Base-by-base conservation (phyloP, 1,140 invertebrate species). In the Metaphire vulgaris region DNA sequence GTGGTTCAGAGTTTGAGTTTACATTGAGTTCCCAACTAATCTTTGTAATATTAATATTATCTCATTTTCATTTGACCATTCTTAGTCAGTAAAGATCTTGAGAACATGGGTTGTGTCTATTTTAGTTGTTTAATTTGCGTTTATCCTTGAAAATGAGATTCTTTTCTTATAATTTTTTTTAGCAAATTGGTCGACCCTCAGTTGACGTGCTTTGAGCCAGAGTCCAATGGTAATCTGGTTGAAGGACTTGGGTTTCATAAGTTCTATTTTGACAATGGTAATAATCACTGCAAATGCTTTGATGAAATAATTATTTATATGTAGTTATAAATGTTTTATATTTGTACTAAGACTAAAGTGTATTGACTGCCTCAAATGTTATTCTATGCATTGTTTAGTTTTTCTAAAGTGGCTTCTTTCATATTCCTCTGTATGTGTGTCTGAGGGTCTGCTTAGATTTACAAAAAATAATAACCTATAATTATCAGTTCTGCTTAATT, bases 201-300 rank as follows among this genome's bases (percentile, higher is more conserved):
- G 87, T 90, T 99, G 82, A 99, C 98, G 79, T 93, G 95, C 80
- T 99, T 99, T 89, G 97, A 99, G 87, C 97, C 98, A 75, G 98
- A 99, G 89, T 92, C 96, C 79, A 89, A 98, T 87, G 97, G 97
- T 77, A 98, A 99, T 89, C 90, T 99, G 84, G 93, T 99, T 76
- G 96, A 99, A 88, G 97, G 97, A 87, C 95, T 99, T 91, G 97
- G 99, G 88, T 99, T 99, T 89, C 97, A 99, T 89, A 98, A 99
- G 89, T 99, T 99, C 89, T 99, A 99, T 89, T 99, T 99, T 89
- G 97, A 99, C 88, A 97, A 98, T 89, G 94, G 96, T 96, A 90
- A 90, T 96, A 77, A 99, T 98, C 86, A 98, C 96, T n/a, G n/a
- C n/a, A n/a, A n/a, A n/a, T n/a, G n/a, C n/a, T n/a, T n/a, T n/a